These are phyloP conservation scores for Myotis myotis DNA, from an alignment of 2,797 vertebrate genomes.

Conservation along the genomic window DNA sequence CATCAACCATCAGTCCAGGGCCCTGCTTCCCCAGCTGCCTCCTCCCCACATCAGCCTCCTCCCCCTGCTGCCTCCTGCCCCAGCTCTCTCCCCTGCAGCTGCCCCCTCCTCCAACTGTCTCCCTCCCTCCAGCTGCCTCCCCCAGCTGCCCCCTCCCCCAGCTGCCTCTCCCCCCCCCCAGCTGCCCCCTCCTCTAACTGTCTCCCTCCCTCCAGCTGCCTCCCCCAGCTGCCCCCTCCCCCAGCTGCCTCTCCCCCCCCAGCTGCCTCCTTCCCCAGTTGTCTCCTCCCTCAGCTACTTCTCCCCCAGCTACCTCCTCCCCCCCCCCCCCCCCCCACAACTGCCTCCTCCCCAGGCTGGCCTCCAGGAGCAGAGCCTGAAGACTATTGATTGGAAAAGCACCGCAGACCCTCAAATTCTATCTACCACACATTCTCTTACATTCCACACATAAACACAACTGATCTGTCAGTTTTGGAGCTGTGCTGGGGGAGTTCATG, in stretches of 20 bases:
- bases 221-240: too few relatives aligned
- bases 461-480: slow-evolving; percentile 80
- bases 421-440: slow-evolving; percentile 75
- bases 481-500: slow-evolving; percentile 79
- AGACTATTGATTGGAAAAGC: slow-evolving; percentile 80
- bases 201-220: too few relatives aligned
- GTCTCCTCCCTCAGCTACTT: too few relatives aligned
- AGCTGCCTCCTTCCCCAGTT: too few relatives aligned
- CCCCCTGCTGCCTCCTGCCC: too few relatives aligned
- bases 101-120: too few relatives aligned
- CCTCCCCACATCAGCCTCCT: too few relatives aligned
- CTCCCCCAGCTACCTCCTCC: not conserved
- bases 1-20: slow-evolving; percentile 67
- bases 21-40: not conserved
- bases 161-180: not conserved
- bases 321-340: not conserved
- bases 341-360: not conserved
- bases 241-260: too few relatives aligned
- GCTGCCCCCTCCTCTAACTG: not conserved
- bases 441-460: slow-evolving; percentile 82
- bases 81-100: too few relatives aligned
- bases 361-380: slow-evolving; percentile 76
- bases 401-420: slow-evolving; percentile 79
- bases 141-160: too few relatives aligned
- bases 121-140: not conserved